A percentile compares a stretch with the other conserved stretches of the same genome.
These are phyloP conservation scores for Flexamia atlantica DNA, from an alignment of 2,888 invertebrate genomes.

Conservation along the genomic window DNA sequence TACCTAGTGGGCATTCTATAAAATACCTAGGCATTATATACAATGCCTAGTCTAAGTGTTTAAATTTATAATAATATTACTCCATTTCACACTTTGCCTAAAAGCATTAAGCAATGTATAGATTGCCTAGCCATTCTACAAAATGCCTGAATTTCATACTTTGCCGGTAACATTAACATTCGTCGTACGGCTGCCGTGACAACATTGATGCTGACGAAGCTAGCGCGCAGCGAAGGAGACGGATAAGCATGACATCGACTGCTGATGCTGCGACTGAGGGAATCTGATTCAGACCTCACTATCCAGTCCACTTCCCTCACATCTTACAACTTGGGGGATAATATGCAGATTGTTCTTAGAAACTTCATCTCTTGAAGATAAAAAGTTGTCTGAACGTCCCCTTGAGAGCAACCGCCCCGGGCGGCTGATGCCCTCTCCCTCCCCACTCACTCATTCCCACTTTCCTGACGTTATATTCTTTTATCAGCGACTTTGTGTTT, in stretches of 20 bases:
- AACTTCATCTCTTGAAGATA: conserved; percentile 60
- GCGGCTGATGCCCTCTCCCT: neutral
- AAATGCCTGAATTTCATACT: no score
- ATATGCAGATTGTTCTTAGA: conserved; percentile 59
- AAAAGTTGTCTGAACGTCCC: conserved; percentile 52
- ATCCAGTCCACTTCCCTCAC: conserved; percentile 29
- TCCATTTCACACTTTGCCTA: no score
- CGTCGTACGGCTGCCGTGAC: no score
- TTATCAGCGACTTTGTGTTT: conserved; percentile 37
- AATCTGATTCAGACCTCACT: conserved; percentile 11
- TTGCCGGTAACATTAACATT: no score
- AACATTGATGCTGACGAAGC: neutral
- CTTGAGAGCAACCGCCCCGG: conserved; percentile 30
- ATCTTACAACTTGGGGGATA: conserved; percentile 30
- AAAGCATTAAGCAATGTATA: no score
- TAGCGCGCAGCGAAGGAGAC: neutral
- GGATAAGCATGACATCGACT: conserved; percentile 11
- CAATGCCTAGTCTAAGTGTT: no score
- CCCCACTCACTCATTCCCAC: conserved; percentile 40
- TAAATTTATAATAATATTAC: no score
- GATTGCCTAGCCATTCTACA: no score
- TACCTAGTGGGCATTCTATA: no score
- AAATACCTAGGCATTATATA: no score
- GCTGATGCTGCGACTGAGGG: conserved; percentile 2
- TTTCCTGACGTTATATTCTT: conserved; percentile 28